A percentile compares a stretch with the other conserved stretches of the same genome.
Conservation (phyloP, 2,888 invertebrate genomes). For the Neocrepidodera transversa region DNA sequence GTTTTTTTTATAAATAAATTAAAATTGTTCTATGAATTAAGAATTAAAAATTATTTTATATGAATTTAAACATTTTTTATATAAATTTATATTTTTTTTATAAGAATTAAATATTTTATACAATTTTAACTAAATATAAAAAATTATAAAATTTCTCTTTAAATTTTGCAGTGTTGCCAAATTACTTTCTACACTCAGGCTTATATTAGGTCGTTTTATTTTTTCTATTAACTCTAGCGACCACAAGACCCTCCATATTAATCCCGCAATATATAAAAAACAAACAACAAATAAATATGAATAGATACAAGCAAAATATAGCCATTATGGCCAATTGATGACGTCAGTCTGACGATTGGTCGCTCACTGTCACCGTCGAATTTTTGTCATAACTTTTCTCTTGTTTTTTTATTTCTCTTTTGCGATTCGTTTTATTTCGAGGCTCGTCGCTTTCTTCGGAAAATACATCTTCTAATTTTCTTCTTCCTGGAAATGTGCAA, state of each 20-base stretch:
- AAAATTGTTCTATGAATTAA: too few relatives aligned
- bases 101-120: too few relatives aligned
- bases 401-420: slow-evolving; percentile 22
- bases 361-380: slow-evolving; percentile 47
- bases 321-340: slow-evolving; percentile 66
- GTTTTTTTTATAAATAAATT: too few relatives aligned
- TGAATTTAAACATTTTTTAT: too few relatives aligned
- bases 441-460: slow-evolving; percentile 51
- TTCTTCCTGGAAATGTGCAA: slow-evolving; percentile 31
- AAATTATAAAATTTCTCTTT: too few relatives aligned
- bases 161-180: too few relatives aligned
- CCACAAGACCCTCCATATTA: slow-evolving; percentile 63
- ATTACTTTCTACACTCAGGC: too few relatives aligned
- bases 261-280: slow-evolving; percentile 67
- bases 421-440: slow-evolving; percentile 18
- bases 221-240: slow-evolving; percentile 56
- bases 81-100: too few relatives aligned
- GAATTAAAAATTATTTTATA: too few relatives aligned
- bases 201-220: slow-evolving; percentile 43
- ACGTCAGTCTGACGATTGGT: slow-evolving; percentile 63
- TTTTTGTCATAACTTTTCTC: slow-evolving; percentile 47
- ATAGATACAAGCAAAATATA: slow-evolving; percentile 64
- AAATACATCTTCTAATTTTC: slow-evolving; percentile 46
- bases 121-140: too few relatives aligned
- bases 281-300: slow-evolving; percentile 65